Evolutionary conservation across 64 coral and sea anemone species (phyloP).

Genomic region (Montipora cactus): DNA sequence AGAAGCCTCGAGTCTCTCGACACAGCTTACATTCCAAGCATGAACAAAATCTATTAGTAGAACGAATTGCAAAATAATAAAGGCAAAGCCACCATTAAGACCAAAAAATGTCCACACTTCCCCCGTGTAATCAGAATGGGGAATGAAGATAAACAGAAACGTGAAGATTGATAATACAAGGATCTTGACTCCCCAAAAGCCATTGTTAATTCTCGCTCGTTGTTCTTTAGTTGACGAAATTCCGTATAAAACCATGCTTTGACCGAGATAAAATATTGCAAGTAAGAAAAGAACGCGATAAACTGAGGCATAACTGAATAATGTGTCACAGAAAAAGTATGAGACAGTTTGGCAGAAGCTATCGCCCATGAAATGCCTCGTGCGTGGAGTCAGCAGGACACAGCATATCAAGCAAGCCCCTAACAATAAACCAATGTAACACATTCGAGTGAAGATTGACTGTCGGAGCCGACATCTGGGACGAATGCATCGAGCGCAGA

Average conservation of each 20-base stretch:
- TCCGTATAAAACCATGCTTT: conserved; percentile 71
- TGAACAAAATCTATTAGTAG: conserved; percentile 92
- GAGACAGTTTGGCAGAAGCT: conserved; percentile 80
- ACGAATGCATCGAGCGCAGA: conserved; percentile 68
- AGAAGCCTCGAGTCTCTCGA: conserved; percentile 68
- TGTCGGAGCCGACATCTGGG: conserved; percentile 56
- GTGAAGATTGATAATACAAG: conserved; percentile 61
- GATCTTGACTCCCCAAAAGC: conserved; percentile 90
- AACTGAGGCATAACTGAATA: conserved; percentile 85
- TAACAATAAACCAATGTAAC: conserved; percentile 81
- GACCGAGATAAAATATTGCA: conserved; percentile 69
- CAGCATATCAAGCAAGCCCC: conserved; percentile 83
- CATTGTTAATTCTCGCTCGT: conserved; percentile 85
- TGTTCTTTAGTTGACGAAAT: conserved; percentile 55
- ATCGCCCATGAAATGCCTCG: conserved; percentile 57
- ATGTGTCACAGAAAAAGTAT: conserved; percentile 83
- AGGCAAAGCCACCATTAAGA: conserved; percentile 90
- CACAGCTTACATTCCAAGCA: conserved; percentile 76
- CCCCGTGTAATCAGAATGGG: conserved; percentile 91
- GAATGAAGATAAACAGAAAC: conserved; percentile 85
- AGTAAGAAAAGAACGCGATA: conserved; percentile 86
- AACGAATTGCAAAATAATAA: conserved; percentile 90
- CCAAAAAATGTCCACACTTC: conserved; percentile 99
- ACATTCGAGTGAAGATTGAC: conserved; percentile 81
- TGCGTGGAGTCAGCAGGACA: conserved; percentile 80